phyloP scores from a whole-genome alignment of 2,888 invertebrate species.

The Argyresthia goedartella region DNA sequence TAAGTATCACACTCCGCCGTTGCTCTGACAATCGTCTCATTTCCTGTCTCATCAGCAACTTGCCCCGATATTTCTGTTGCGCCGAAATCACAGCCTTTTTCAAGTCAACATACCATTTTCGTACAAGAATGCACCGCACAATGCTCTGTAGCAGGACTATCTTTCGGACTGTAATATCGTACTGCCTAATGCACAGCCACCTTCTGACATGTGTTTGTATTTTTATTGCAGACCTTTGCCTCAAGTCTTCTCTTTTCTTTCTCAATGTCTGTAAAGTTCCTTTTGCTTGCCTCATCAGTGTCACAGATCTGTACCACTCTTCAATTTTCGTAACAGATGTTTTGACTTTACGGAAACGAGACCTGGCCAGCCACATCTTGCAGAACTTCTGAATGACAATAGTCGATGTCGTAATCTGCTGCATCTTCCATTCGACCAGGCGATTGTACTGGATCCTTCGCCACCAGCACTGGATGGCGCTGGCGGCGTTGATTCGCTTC shows the following conservation, averaged over 20 bases:
- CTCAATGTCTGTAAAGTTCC: constrained; percentile 24
- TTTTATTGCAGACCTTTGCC: constrained; percentile 28
- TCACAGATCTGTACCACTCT: constrained; percentile 51
- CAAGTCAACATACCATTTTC: constrained; percentile 27
- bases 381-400: constrained; percentile 49
- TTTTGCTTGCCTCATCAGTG: constrained; percentile 33
- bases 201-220: constrained; percentile 40
- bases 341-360: constrained; percentile 31
- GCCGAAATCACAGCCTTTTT: constrained; percentile 30
- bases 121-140: constrained; percentile 31
- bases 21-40: constrained; percentile 24
- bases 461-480: constrained; percentile 72
- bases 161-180: constrained; percentile 23
- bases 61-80: constrained; percentile 49
- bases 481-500: constrained; percentile 55
- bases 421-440: constrained; percentile 40
- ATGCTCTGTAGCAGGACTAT: constrained; percentile 35
- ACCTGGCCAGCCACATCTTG: constrained; percentile 44
- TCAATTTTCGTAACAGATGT: constrained; percentile 62
- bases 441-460: constrained; percentile 49
- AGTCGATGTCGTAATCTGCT: constrained; percentile 35
- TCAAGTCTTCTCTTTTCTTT: constrained; percentile 26
- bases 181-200: constrained; percentile 39
- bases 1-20: constrained; percentile 28
- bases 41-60: constrained; percentile 38